A percentile compares a stretch with the other conserved stretches of the same genome.
Evolutionary conservation across 2,888 invertebrate species (phyloP).

Genomic region (Drosophila subquinaria): DNA sequence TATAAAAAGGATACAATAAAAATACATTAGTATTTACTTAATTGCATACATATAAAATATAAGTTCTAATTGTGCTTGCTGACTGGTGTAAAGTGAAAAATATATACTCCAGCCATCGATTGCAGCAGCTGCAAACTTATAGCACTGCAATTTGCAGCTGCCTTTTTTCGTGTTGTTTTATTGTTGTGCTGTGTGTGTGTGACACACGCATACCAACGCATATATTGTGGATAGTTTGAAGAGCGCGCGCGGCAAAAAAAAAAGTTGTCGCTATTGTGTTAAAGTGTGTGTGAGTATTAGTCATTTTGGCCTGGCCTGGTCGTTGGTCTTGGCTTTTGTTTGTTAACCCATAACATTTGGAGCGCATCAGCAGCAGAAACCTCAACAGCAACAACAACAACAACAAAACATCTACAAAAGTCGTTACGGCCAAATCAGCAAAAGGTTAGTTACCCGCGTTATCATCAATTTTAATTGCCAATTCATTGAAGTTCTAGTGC

Average conservation of each 20-base stretch:
- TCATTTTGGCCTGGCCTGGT: constrained; percentile 59
- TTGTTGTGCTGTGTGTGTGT: constrained; percentile 44
- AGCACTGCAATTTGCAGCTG: constrained; percentile 67
- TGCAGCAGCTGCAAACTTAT: constrained; percentile 36
- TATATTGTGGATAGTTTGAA: constrained; percentile 53
- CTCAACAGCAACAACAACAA: constrained; percentile 16
- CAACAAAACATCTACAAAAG: constrained; percentile 5
- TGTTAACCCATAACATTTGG: constrained; percentile 51
- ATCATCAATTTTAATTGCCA: constrained; percentile 30
- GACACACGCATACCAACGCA: constrained; percentile 42
- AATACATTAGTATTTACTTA: constrained; percentile 7
- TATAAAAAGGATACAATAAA: constrained; percentile 9
- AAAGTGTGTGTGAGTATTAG: constrained; percentile 52
- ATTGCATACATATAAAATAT: neutral
- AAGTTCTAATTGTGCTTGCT: constrained; percentile 1
- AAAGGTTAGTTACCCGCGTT: constrained; percentile 67
- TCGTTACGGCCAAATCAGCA: constrained; percentile 30
- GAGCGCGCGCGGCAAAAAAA: constrained; percentile 60
- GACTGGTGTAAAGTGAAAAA: constrained; percentile 15
- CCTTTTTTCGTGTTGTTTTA: constrained; percentile 41
- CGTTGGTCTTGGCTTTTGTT: constrained; percentile 63
- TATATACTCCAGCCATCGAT: constrained; percentile 13
- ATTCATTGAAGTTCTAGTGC: constrained; percentile 19
- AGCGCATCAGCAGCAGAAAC: constrained; percentile 52
- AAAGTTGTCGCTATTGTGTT: constrained; percentile 55